Percentiles rank a stretch among this genome's conserved stretches.
These are phyloP conservation scores for Agrilus cyanescens DNA, from an alignment of 2,888 invertebrate species.

Conservation along the genomic window DNA sequence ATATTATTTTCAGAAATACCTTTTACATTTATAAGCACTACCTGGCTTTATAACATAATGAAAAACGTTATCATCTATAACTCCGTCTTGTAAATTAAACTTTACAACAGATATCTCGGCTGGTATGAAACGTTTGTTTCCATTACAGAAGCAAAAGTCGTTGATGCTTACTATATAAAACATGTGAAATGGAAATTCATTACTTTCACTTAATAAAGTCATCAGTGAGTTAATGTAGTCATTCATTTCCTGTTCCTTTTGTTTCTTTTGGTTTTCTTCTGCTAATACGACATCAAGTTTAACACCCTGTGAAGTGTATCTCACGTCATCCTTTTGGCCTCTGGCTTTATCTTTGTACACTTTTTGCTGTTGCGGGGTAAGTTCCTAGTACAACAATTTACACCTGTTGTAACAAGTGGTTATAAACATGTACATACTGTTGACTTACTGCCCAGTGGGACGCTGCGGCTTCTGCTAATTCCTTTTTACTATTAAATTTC, in stretches of 20 bases:
- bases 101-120: constrained; percentile 41
- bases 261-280: constrained; percentile 9
- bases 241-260: constrained; percentile 14
- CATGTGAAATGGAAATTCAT: constrained; percentile 12
- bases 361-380: constrained; percentile 11
- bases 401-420: neutral
- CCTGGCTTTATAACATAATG: constrained; percentile 36
- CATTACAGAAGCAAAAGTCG: constrained; percentile 24
- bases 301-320: constrained; percentile 27
- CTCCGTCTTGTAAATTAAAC: constrained; percentile 37
- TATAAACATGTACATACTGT: constrained; percentile 2
- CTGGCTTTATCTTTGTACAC: constrained; percentile 25
- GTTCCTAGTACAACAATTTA: constrained; percentile 13
- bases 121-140: constrained; percentile 31
- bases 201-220: constrained; percentile 4
- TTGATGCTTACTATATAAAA: constrained; percentile 33
- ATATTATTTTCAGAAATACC: neutral
- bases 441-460: constrained; percentile 25
- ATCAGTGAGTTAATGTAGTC: constrained; percentile 10
- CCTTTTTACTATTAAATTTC: constrained; percentile 21
- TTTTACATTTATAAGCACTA: constrained; percentile 10
- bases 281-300: constrained; percentile 16
- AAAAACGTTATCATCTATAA: constrained; percentile 29
- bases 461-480: constrained; percentile 20
- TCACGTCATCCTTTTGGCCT: constrained; percentile 14